A percentile compares a stretch with the other conserved stretches of the same genome.
These are phyloP conservation scores for Proterorhinus semilunaris DNA, from an alignment of 2,113 vertebrate genomes.

Conservation along the genomic window DNA sequence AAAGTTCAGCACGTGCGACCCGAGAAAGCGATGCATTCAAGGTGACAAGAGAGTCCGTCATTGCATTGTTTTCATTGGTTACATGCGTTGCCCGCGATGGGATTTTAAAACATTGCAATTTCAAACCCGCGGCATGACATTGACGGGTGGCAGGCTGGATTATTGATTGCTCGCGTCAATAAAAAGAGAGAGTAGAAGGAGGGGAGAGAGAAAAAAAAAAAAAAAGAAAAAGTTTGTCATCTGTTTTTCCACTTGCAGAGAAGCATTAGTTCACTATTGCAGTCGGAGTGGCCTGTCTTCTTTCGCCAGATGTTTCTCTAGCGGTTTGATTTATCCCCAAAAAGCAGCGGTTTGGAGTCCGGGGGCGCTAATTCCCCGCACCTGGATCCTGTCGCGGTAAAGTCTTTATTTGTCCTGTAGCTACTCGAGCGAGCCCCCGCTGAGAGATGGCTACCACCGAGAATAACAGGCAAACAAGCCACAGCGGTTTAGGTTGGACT, in stretches of 20 bases:
- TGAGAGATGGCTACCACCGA: conserved; percentile 55
- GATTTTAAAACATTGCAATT: conserved; percentile 34
- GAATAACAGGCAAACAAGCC: conserved; percentile 48
- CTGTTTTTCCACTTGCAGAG: conserved; percentile 60
- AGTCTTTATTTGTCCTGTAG: conserved; percentile 63
- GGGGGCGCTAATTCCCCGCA: conserved; percentile 60
- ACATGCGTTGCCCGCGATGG: conserved; percentile 42
- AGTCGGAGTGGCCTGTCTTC: conserved; percentile 38
- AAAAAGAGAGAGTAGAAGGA: conserved; percentile 31
- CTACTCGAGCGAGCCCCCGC: conserved; percentile 49
- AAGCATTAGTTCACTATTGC: conserved; percentile 28
- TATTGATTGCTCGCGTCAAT: conserved; percentile 68
- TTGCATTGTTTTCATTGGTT: conserved; percentile 28
- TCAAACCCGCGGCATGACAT: conserved; percentile 41
- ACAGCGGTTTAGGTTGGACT: conserved; percentile 25
- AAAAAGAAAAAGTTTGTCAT: conserved; percentile 50
- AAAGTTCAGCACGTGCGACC: conserved; percentile 43
- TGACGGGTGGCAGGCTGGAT: conserved; percentile 61
- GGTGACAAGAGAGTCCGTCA: conserved; percentile 38
- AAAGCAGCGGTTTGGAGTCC: conserved; percentile 40
- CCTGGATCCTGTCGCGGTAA: conserved; percentile 58
- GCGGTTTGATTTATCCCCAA: conserved; percentile 48
- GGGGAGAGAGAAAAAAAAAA: no score
- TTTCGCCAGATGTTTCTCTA: conserved; percentile 59
- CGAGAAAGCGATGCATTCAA: conserved; percentile 36